Base-by-base conservation (phyloP, 2,797 vertebrate species). In the Dallia pectoralis region DNA sequence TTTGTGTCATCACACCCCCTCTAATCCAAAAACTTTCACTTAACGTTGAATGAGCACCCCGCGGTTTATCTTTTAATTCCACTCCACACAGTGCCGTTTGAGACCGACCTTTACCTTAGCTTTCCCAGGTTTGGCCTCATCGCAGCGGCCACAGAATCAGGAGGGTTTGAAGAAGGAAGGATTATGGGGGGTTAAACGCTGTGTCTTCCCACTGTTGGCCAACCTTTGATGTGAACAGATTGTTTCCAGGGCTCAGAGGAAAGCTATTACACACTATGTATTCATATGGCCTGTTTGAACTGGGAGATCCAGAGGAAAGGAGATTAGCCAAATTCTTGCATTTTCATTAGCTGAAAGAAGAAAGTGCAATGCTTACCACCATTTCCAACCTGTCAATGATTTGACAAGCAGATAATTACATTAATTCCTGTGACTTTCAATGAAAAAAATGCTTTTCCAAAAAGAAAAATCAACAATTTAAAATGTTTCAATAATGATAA, bases 11-110 rank as follows among this genome's bases (percentile, higher is more conserved):
- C 82, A 85, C 90, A 89, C 90, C 84, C 87, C 91, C 88, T 77
- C 81, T 95, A 94, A 96, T 95, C 94, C 94, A 92, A 89, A 59
- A 93, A 93, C 94, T 95, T 94, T 95, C 93, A 91, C 92, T 94
- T 89, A 86, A 88, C 92, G 93, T 94, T 94, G 93, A 94, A 91
- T 91, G 93, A 93, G 92, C 92, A 91, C 92, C 94, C 92, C 90
- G 91, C 88, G 90, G 92, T 93, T 92, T 91, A 91, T 91, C 92
- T 92, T 90, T 87, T 94, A 92, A 94, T 93, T 92, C 94, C 91
- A 91, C 92, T 91, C 93, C 93, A 94, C 91, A 93, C 94, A 94
- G 91, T 90, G 93, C 92, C 92, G 91, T 88, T 88, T 89, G 87
- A 89, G 87, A 89, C 91, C 94, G 93, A 94, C 92, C 93, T 95